Conservation (phyloP, 2,888 invertebrate species). For the Sesamia inferens region DNA sequence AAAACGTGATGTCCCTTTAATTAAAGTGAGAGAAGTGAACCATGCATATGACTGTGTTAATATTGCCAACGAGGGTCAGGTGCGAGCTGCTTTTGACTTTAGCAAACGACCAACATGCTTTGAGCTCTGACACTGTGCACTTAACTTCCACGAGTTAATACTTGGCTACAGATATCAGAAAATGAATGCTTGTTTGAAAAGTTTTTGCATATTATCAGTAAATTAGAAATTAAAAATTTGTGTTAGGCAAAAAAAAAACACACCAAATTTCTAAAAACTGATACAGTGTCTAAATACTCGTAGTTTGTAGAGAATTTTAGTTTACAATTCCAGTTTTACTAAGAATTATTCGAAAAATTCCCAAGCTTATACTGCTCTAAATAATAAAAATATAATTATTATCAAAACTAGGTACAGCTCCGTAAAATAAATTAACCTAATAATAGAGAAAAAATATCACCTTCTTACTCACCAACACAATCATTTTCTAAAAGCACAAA, state of each 20-base stretch:
- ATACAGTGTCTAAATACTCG: background rate
- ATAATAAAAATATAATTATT: background rate
- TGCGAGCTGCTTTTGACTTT: conserved; percentile 63
- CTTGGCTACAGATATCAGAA: background rate
- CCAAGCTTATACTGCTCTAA: background rate
- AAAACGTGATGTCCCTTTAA: conserved; percentile 73
- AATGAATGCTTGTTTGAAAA: background rate
- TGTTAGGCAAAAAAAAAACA: background rate
- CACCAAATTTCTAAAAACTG: background rate
- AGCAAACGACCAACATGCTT: conserved; percentile 50
- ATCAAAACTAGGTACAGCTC: background rate
- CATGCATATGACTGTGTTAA: conserved; percentile 67
- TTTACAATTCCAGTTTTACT: background rate
- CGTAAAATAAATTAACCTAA: background rate
- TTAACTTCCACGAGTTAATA: background rate
- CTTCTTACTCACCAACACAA: background rate
- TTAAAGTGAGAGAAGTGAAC: conserved; percentile 72
- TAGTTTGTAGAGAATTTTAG: background rate
- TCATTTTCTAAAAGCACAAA: conserved; percentile 4
- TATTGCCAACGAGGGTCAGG: conserved; percentile 68
- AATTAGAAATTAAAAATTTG: background rate
- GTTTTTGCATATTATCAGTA: background rate
- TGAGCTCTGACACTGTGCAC: conserved; percentile 49
- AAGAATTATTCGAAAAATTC: background rate
- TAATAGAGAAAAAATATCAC: background rate